Percentiles rank a stretch among this genome's conserved stretches.
phyloP scores from a whole-genome alignment of 2,113 vertebrate species.

The Zosterops pallidus region DNA sequence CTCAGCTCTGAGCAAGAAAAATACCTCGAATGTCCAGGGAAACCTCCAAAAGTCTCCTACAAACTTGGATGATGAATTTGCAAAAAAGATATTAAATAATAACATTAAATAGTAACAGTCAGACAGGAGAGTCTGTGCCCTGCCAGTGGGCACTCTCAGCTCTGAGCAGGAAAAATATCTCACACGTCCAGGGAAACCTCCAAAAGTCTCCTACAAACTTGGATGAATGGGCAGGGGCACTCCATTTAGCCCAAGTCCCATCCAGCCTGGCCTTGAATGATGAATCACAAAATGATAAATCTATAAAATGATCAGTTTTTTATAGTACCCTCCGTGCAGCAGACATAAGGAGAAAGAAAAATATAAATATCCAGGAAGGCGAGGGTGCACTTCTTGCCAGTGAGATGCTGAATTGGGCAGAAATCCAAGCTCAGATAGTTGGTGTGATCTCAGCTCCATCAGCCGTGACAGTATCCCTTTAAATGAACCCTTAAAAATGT shows the following conservation, averaged over 20 bases:
- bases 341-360: neutral
- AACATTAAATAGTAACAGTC: too few species aligned
- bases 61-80: too few species aligned
- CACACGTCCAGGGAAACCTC: too few species aligned
- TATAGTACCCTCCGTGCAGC: neutral
- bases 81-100: too few species aligned
- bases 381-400: neutral
- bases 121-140: too few species aligned
- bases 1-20: too few species aligned
- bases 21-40: too few species aligned
- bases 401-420: constrained; percentile 13
- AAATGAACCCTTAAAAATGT: constrained; percentile 64
- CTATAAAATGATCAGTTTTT: neutral
- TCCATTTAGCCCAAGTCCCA: neutral
- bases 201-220: too few species aligned
- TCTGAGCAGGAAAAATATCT: too few species aligned
- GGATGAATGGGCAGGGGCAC: neutral
- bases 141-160: too few species aligned
- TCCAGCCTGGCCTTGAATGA: neutral
- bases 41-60: too few species aligned
- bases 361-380: neutral
- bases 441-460: constrained; percentile 25
- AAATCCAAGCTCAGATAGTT: constrained; percentile 9
- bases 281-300: neutral
- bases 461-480: constrained; percentile 45